Conservation (phyloP, 2,888 invertebrate species). For the Aelia acuminata region DNA sequence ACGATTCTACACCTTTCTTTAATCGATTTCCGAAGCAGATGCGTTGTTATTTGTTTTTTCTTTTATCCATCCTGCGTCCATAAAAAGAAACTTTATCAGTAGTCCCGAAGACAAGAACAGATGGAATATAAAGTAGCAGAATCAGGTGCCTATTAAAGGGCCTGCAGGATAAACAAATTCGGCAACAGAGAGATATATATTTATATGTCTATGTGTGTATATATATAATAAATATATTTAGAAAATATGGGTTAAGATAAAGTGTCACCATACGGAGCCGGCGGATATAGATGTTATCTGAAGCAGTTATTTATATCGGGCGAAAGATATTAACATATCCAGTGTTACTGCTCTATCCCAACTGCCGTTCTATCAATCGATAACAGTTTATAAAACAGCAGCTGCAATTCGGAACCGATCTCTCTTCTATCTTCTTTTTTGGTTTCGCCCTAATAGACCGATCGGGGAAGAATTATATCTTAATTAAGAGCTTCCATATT, state of each 20-base stretch:
- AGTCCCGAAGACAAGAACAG: neutral
- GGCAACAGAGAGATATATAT: conserved; percentile 3
- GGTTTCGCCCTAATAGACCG: neutral
- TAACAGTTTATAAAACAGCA: conserved; percentile 7
- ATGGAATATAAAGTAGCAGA: conserved; percentile 33
- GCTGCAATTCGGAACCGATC: neutral
- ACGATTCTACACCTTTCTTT: neutral
- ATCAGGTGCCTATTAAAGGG: neutral
- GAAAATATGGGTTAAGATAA: neutral
- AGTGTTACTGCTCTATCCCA: neutral
- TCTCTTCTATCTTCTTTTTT: conserved; percentile 20
- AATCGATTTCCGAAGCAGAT: conserved; percentile 7
- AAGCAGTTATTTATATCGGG: neutral
- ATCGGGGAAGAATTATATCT: conserved; percentile 1
- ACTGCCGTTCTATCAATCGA: conserved; percentile 9
- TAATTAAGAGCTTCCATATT: conserved; percentile 35
- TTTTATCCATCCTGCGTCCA: neutral
- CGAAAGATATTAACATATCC: neutral
- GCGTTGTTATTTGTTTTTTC: neutral
- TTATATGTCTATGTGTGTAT: neutral
- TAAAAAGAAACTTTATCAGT: neutral
- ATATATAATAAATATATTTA: conserved; percentile 20
- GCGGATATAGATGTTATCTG: neutral
- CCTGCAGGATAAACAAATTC: conserved; percentile 4
- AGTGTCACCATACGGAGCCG: conserved; percentile 1